Conservation (phyloP, 2,888 invertebrate genomes). For the Ceratothoa steindachneri region DNA sequence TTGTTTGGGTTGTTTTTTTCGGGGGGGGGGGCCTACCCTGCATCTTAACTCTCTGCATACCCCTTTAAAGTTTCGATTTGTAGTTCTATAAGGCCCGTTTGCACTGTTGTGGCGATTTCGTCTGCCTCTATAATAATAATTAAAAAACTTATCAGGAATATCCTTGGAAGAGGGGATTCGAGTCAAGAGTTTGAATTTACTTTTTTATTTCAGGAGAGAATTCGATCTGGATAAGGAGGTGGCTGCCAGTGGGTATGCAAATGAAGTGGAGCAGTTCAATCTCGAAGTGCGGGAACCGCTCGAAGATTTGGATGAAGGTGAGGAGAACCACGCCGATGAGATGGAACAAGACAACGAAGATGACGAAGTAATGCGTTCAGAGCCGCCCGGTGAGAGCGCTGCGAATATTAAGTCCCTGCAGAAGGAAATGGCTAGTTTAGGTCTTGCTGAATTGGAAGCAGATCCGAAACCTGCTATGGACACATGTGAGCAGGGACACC, state of each 20-base stretch:
- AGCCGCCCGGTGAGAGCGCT: not conserved
- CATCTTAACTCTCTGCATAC: no score
- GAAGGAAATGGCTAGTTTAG: not conserved
- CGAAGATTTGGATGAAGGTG: conserved; percentile 50
- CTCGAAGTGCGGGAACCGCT: conserved; percentile 53
- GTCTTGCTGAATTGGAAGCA: not conserved
- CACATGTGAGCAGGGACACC: not conserved
- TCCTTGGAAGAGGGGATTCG: no score
- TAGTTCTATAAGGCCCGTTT: no score
- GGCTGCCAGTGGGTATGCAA: conserved; percentile 82
- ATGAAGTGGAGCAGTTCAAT: conserved; percentile 70
- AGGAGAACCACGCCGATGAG: conserved; percentile 46
- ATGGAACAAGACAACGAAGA: conserved; percentile 7
- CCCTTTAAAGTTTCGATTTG: no score
- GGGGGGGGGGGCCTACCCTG: no score
- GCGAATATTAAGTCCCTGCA: not conserved
- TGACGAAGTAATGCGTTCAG: not conserved
- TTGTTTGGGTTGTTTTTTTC: no score
- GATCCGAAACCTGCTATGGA: not conserved
- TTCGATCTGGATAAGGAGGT: conserved; percentile 83
- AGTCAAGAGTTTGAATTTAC: not conserved
- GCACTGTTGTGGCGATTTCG: no score
- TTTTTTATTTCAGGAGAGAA: conserved; percentile 25
- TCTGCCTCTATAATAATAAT: no score
- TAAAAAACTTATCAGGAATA: no score